Evolutionary conservation across 1,140 invertebrate species (phyloP), one percentile per base, ranked within the genome.

Genomic region (Aphelinus atriplicis): DNA sequence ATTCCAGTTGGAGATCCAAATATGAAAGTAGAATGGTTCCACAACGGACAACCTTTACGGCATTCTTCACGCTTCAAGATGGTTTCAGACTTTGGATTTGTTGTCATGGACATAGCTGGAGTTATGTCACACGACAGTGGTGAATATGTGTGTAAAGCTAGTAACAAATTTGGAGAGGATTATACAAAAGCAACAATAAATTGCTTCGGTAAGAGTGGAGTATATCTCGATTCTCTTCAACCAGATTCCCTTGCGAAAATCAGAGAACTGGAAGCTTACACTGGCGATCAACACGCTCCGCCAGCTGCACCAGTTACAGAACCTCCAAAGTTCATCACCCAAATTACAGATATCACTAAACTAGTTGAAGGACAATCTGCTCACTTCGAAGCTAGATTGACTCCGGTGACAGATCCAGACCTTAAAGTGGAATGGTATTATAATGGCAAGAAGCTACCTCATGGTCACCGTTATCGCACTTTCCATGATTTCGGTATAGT

Each of bases 401-500:
- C 94, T 43, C 97, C 97, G 7, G 92, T 97, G 1, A 95, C 93
- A 71, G 97, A 98, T 90, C 96, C 97, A 42, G 95, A 97, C 80
- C 90, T 98, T 70, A 94, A 93, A 81, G 96, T 99, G 5, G 95
- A 97, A 86, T 98, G 96, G 96, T 97, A 94, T 82, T 97, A 95
- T 81, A 96, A 98, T 85, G 96, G 96, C 67, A 95, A 96, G 85
- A 96, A 96, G 84, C 88, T 98, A 77, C 94, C 95, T 1, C 94
- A 95, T 85, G 97, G 97, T 46, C 96, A 98, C 88, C 93, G 97
- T 73, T 98, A 97, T 84, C 92, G 96, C 79, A 98, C 96, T 62
- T 97, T 97, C 93, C 96, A 98, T 84, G 97, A 99, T 84, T 98
- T 99, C 88, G 97, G 94, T 75, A 97, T 98, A 83, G 97, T 98